A percentile compares a stretch with the other conserved stretches of the same genome.
Conservation (phyloP, 2,113 vertebrate genomes). For the Sapajus apella region DNA sequence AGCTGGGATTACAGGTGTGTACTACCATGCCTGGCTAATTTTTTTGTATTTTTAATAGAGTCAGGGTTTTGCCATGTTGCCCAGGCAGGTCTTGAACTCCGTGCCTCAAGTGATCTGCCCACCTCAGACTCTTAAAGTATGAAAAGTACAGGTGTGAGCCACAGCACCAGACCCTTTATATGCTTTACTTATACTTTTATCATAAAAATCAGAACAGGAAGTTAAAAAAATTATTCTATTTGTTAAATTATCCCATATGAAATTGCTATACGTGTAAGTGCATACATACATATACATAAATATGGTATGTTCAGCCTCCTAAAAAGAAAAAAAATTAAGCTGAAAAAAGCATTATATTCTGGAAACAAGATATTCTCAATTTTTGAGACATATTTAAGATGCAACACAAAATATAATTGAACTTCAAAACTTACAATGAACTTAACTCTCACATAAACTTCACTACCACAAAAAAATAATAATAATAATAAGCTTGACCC, state of each 20-base stretch:
- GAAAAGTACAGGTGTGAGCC: too few relatives aligned
- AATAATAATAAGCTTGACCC: background rate
- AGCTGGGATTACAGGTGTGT: too few relatives aligned
- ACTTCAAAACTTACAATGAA: conserved; percentile 4
- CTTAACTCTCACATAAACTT: background rate
- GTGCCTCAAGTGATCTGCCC: too few relatives aligned
- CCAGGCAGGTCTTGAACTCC: too few relatives aligned
- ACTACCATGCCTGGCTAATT: too few relatives aligned
- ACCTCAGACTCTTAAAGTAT: too few relatives aligned
- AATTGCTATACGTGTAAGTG: background rate
- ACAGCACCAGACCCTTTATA: background rate
- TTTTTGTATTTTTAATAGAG: too few relatives aligned
- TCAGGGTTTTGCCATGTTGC: too few relatives aligned
- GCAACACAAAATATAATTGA: background rate
- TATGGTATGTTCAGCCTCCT: background rate
- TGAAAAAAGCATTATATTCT: background rate
- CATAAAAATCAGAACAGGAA: background rate
- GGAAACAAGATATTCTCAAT: background rate
- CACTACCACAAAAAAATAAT: background rate
- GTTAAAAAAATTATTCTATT: background rate
- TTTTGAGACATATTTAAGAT: background rate
- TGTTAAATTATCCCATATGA: background rate
- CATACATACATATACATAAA: too few relatives aligned
- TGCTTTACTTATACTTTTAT: background rate
- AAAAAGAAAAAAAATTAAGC: background rate